Evolutionary conservation across 2,797 vertebrate species (phyloP).

Genomic region (Eleutherodactylus coqui): DNA sequence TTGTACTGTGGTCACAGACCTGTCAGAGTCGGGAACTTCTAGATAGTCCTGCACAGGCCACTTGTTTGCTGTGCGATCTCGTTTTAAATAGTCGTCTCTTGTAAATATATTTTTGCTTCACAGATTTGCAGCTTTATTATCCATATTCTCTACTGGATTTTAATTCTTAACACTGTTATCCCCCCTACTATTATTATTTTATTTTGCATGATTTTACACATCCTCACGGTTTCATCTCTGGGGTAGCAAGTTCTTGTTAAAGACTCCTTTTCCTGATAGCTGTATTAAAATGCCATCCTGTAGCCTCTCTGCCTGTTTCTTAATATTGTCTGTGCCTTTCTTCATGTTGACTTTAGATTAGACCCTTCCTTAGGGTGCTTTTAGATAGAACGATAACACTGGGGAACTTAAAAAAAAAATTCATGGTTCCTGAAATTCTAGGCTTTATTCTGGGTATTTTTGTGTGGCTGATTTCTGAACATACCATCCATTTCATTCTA

Average conservation of each 20-base stretch:
- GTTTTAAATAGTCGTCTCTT: constrained; percentile 58
- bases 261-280: constrained; percentile 55
- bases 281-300: constrained; percentile 62
- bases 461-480: no score
- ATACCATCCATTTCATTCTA: no score
- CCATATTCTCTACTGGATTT: constrained; percentile 49
- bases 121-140: constrained; percentile 53
- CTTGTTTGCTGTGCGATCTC: constrained; percentile 26
- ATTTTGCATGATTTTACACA: constrained; percentile 59
- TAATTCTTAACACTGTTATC: constrained; percentile 37
- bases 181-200: constrained; percentile 53
- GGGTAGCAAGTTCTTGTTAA: constrained; percentile 47
- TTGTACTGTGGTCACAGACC: constrained; percentile 16
- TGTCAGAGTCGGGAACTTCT: constrained; percentile 7
- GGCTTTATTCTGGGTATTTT: no score
- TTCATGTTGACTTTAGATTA: background rate
- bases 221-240: background rate
- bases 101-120: constrained; percentile 60
- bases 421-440: no score
- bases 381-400: no score
- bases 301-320: constrained; percentile 18
- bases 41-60: constrained; percentile 14
- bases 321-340: background rate
- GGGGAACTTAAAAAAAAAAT: no score
- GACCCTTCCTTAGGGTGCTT: no score